Base-by-base conservation (phyloP, 1,140 invertebrate species). In the Centruroides vittatus region DNA sequence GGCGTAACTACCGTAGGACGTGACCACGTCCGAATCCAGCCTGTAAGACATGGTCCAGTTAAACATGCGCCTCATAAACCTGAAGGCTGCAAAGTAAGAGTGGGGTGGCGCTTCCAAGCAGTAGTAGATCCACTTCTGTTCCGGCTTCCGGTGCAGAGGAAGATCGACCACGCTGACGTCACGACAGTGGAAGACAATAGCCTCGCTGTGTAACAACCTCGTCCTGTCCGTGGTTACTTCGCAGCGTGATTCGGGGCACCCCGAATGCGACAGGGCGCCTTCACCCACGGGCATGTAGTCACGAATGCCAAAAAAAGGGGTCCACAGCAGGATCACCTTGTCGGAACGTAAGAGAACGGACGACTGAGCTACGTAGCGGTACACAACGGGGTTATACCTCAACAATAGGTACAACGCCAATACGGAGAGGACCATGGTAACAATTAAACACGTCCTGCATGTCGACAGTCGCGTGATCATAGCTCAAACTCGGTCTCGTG, bases 91-190 rank as follows among this genome's bases (percentile, higher is more conserved):
- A 54, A 69, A 58, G 11, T 61, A 59, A 35, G 64, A 62, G 54
- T 66, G 61, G 9, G 57, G 55, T 0, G 81, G 81, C 36, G 78
- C 80, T 70, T 84, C 82, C 61, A 83, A 79, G 0, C 76, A 81
- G 10, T 81, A 69, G 63, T 81, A 82, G 1, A 82, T 75, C 82
- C 81, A 84, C 23, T 78, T 74, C 67, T 84, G 81, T 52, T 71
- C 65, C 0, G 66, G 56, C 10, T 67, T 68, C 48, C 78, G 70
- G 0, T 59, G n/a, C 34, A 60, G 49, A 6, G 79, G 79, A 46
- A 73, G 36, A 47, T 69, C 70, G 36, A 48, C 50, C 5, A 64
- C 4, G 7, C 61, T 48, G 51, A 69, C 60, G 52, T 70, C 68
- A n/a, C 64, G 47, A 57, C 54, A 57, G 48, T 69, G 67, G 51